These are phyloP conservation scores for Myotis davidii DNA, from an alignment of 2,113 vertebrate genomes.

Conservation along the genomic window DNA sequence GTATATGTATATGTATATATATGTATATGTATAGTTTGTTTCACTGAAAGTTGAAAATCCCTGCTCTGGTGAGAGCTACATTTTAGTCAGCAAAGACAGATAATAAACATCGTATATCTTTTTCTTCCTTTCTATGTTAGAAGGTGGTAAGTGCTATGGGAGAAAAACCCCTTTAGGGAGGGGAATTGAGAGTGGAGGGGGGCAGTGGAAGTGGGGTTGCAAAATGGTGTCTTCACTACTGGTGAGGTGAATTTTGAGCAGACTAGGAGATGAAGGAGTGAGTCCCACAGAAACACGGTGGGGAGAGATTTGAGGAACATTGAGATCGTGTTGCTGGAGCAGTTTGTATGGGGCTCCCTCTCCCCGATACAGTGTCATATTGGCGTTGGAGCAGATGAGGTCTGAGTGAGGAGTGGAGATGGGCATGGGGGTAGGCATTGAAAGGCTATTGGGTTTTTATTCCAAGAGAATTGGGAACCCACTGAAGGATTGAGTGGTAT, in stretches of 20 bases:
- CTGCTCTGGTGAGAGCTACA: not conserved
- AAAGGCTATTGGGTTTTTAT: not conserved
- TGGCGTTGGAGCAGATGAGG: not conserved
- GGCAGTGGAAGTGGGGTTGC: not conserved
- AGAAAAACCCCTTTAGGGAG: not conserved
- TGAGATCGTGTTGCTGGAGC: not conserved
- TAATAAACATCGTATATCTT: not conserved
- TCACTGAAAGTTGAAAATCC: not conserved
- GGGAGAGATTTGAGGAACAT: not conserved
- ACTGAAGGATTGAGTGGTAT: not conserved
- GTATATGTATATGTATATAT: no score
- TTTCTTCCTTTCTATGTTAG: conserved; percentile 10
- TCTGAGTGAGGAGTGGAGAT: not conserved
- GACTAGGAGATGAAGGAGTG: not conserved
- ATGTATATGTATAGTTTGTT: not conserved
- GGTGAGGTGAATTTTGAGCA: not conserved
- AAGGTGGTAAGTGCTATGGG: not conserved
- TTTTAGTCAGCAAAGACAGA: conserved; percentile 48
- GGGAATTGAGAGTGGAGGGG: not conserved
- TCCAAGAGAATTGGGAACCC: not conserved
- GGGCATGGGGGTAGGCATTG: not conserved
- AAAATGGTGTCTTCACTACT: not conserved
- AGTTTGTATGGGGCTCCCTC: not conserved
- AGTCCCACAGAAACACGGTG: not conserved
- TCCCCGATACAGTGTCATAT: not conserved